Evolutionary conservation across 2,888 invertebrate genomes (phyloP).

Genomic region (Tachystola acroxantha): DNA sequence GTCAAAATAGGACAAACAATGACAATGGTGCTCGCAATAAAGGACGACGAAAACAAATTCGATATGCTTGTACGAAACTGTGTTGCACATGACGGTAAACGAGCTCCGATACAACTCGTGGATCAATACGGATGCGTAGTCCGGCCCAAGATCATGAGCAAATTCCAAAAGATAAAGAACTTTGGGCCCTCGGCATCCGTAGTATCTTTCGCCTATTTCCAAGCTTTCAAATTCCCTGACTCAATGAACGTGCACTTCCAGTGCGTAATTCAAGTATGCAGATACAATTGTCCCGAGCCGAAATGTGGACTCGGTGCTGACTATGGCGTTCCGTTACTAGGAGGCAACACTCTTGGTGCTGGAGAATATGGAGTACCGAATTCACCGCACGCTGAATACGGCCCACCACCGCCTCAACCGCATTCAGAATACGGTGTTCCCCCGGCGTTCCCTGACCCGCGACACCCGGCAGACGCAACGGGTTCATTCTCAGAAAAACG

Average conservation of each 20-base stretch:
- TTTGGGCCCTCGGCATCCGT: constrained; percentile 96
- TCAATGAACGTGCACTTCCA: constrained; percentile 99
- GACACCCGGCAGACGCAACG: constrained; percentile 90
- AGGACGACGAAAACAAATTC: constrained; percentile 97
- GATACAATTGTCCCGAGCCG: constrained; percentile 95
- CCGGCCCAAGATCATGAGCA: constrained; percentile 95
- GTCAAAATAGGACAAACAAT: constrained; percentile 97
- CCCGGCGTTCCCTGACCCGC: constrained; percentile 90
- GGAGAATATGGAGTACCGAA: constrained; percentile 82
- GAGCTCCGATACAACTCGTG: constrained; percentile 94
- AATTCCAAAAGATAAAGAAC: constrained; percentile 97
- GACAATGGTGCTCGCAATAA: constrained; percentile 97
- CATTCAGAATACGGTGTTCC: constrained; percentile 85
- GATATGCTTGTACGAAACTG: constrained; percentile 97
- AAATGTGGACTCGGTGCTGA: constrained; percentile 87
- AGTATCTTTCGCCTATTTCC: constrained; percentile 96
- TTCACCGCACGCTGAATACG: constrained; percentile 82
- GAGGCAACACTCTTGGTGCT: constrained; percentile 78
- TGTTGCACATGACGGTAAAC: constrained; percentile 95
- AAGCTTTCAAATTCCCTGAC: constrained; percentile 97
- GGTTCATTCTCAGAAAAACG: constrained; percentile 91
- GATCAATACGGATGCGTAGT: constrained; percentile 96
- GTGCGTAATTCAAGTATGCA: constrained; percentile 96
- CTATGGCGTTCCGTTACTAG: constrained; percentile 81
- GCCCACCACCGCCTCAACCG: constrained; percentile 81